These are phyloP conservation scores for Poeciliopsis prolifica DNA, from an alignment of 2,113 vertebrate species.

Conservation along the genomic window DNA sequence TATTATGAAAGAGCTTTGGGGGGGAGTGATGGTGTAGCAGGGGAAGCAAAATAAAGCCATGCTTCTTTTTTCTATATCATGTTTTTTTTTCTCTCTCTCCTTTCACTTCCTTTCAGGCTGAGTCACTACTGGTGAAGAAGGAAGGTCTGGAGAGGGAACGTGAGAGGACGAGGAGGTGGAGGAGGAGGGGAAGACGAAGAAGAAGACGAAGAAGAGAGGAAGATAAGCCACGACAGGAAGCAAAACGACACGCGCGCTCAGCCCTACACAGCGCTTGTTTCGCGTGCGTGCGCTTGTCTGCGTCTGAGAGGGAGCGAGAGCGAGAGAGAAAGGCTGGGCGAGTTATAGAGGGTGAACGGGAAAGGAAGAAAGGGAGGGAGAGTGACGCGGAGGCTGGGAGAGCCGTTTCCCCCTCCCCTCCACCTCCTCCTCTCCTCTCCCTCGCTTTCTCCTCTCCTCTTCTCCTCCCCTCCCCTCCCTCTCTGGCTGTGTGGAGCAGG, in stretches of 20 bases:
- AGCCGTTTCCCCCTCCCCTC: slow-evolving; percentile 65
- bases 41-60: slow-evolving; percentile 5
- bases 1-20: slow-evolving; percentile 75
- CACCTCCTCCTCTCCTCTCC: slow-evolving; percentile 47
- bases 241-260: slow-evolving; percentile 52
- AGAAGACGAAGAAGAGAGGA: slow-evolving; percentile 54
- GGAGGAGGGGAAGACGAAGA: slow-evolving; percentile 68
- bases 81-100: slow-evolving; percentile 73
- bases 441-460: slow-evolving; percentile 36
- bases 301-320: slow-evolving; percentile 45
- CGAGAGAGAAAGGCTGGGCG: slow-evolving; percentile 67
- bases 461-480: slow-evolving; percentile 46
- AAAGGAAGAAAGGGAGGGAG: slow-evolving; percentile 76
- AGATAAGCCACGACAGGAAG: slow-evolving; percentile 77
- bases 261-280: slow-evolving; percentile 39
- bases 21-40: no score
- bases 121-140: slow-evolving; percentile 90
- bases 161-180: slow-evolving; percentile 70
- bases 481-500: slow-evolving; percentile 84
- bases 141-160: slow-evolving; percentile 87
- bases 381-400: slow-evolving; percentile 82
- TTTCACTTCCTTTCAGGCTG: slow-evolving; percentile 94
- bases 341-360: slow-evolving; percentile 65
- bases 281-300: slow-evolving; percentile 20
- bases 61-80: slow-evolving; percentile 50